Percentiles rank a stretch among this genome's conserved stretches.
Conservation (phyloP, 1,140 invertebrate genomes). For the Leptinotarsa texana region DNA sequence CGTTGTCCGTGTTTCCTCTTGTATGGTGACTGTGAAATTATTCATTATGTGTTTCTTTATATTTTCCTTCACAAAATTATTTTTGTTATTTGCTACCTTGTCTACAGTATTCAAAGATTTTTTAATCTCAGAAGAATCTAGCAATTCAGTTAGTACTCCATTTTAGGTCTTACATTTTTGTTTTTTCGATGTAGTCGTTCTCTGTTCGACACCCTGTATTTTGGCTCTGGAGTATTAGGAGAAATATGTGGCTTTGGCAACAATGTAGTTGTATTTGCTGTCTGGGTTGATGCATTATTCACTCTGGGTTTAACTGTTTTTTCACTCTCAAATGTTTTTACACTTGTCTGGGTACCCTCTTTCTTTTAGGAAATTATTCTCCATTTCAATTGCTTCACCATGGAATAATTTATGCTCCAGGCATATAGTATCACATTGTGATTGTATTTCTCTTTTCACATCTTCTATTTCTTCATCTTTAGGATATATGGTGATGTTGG, state of each 20-base stretch:
- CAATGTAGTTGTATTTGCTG: neutral
- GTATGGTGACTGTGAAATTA: neutral
- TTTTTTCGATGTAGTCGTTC: neutral
- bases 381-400: too few relatives aligned
- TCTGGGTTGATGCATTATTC: neutral
- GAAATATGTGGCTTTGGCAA: conserved; percentile 7
- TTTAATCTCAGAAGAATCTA: neutral
- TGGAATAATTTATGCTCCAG: too few relatives aligned
- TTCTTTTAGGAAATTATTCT: too few relatives aligned
- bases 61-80: neutral
- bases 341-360: too few relatives aligned
- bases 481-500: too few relatives aligned
- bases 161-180: conserved; percentile 12
- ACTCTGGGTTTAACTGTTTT: neutral
- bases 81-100: conserved; percentile 7
- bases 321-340: neutral
- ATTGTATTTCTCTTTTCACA: too few relatives aligned
- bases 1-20: too few relatives aligned
- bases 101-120: neutral
- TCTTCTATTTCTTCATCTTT: too few relatives aligned
- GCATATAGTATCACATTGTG: too few relatives aligned
- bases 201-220: conserved; percentile 1
- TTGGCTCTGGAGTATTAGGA: neutral
- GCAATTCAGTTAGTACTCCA: conserved; percentile 12
- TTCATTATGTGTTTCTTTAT: neutral